Evolutionary conservation across 2,113 vertebrate species (phyloP), one percentile per base, ranked within the genome.

Genomic region (Acrocephalus arundinaceus): DNA sequence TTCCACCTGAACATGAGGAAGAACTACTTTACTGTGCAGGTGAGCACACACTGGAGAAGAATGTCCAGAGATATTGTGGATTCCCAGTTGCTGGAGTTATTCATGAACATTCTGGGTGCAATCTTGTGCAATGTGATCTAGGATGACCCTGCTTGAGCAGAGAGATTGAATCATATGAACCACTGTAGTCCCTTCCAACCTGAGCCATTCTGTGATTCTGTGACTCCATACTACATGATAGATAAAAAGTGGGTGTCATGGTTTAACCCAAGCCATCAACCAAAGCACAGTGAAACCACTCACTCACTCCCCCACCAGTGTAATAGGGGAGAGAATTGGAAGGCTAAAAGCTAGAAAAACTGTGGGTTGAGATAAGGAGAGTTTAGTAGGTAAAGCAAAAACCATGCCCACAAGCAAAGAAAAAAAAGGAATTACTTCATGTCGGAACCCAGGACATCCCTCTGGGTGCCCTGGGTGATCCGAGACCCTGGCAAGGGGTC

Each of bases 41-140:
- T 35, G 16, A 57, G 5, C 6, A 11, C 2, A 5, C 31, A 43
- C 8, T 35, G 43, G 35, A 66, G 43, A 4, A 43, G 25, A 19
- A 31, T 49, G 14, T 41, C 25, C 21, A 23, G 35, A 51, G 27
- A 45, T 9, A 24, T 9, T 35, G 31, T 43, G 14, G 14, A 33
- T 27, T 65, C 7, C 39, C 4, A 4, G 3, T 51, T 0, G 0
- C 11, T 31, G 35, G 35, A 80, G 4, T 43, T 58, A 37, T 11
- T 58, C 14, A 43, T 41, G n/a, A 71, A 20, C 18, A 22, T 45
- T 43, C 27, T 43, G 25, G 4, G 5, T 31, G 6, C 21, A 49
- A 4, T 27, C 17, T 22, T 27, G 10, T 43, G 25, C 35, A 27
- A 19, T 49, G 14, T 66, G 31, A 5, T 51, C 31, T 43, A 23